Evolutionary conservation across 2,113 vertebrate genomes (phyloP).

Genomic region (Azemiops feae): DNA sequence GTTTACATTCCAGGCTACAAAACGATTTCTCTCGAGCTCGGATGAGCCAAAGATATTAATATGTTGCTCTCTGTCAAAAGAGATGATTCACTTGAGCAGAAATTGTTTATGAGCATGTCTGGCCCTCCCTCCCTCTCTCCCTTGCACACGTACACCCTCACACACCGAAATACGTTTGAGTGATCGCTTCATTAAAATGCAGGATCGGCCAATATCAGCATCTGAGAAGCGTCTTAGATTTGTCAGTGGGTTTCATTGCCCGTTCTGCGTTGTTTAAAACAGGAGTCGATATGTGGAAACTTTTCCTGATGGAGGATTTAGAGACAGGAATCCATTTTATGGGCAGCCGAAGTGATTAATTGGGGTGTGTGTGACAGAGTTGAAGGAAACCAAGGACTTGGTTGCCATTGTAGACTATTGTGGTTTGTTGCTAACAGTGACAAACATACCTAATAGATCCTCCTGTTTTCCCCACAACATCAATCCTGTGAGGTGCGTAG

Average conservation of each 20-base stretch:
- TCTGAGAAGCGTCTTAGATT: slow-evolving; percentile 20
- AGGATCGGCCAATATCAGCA: background rate
- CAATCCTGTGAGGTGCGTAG: no score
- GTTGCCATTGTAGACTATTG: background rate
- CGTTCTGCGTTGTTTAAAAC: background rate
- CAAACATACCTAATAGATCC: no score
- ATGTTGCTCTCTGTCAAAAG: background rate
- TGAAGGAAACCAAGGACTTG: background rate
- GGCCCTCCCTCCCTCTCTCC: background rate
- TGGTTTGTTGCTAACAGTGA: no score
- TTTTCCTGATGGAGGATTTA: background rate
- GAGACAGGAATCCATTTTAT: background rate
- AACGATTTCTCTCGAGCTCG: background rate
- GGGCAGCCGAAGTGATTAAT: background rate
- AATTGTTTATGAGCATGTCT: background rate
- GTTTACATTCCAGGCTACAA: background rate
- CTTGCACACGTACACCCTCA: background rate
- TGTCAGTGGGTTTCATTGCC: background rate
- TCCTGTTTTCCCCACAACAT: no score
- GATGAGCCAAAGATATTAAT: background rate
- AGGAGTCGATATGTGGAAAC: background rate
- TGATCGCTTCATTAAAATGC: slow-evolving; percentile 39
- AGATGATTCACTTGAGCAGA: slow-evolving; percentile 25
- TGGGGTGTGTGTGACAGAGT: background rate
- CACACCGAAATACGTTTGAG: slow-evolving; percentile 23